Evolutionary conservation across 2,113 vertebrate genomes (phyloP).

Genomic region (Hydrochoerus hydrochaeris): DNA sequence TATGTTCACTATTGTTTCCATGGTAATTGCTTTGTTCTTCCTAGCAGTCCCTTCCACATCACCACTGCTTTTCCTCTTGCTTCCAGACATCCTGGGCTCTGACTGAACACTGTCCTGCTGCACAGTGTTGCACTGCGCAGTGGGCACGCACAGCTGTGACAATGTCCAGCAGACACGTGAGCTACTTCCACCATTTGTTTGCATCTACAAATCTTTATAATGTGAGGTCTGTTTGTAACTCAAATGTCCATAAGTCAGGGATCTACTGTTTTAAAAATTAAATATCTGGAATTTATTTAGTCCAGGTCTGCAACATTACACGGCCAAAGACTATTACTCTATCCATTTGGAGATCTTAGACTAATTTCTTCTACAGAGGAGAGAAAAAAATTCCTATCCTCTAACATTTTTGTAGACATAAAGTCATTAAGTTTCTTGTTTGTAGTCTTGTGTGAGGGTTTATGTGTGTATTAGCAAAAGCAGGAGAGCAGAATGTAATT

Average conservation of each 20-base stretch:
- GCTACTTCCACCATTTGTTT: not conserved
- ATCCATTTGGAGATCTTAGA: not conserved
- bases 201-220: not conserved
- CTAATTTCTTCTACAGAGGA: not conserved
- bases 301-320: not conserved
- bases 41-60: too few species aligned
- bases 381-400: not conserved
- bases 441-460: not conserved
- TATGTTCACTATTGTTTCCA: not conserved
- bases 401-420: not conserved
- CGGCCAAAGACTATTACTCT: not conserved
- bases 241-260: not conserved
- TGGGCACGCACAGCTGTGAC: not conserved
- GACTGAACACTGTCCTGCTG: too few species aligned
- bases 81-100: too few species aligned
- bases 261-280: not conserved
- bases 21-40: too few species aligned
- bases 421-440: not conserved
- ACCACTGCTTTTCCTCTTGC: too few species aligned
- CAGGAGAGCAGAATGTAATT: not conserved
- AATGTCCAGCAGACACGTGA: not conserved
- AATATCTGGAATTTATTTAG: slow-evolving; percentile 3
- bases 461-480: not conserved
- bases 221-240: not conserved
- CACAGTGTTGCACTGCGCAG: too few species aligned